Evolutionary conservation across 1,140 invertebrate species (phyloP).

Genomic region (Listronotus oregonensis): DNA sequence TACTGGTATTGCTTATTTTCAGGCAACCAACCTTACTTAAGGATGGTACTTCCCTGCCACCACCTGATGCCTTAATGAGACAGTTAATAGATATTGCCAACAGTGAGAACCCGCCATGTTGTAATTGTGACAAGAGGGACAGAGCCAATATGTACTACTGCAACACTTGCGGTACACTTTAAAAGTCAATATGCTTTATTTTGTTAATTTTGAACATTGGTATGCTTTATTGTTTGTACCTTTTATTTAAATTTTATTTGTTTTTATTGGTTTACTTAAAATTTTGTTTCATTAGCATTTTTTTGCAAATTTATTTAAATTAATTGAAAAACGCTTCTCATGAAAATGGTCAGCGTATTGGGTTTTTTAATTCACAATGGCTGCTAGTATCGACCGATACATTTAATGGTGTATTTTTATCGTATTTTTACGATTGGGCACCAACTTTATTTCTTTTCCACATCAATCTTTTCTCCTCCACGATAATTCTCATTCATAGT

Average conservation of each 20-base stretch:
- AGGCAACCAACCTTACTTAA: conserved; percentile 66
- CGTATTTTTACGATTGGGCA: no score
- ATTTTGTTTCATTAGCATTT: no score
- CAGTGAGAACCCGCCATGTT: conserved; percentile 71
- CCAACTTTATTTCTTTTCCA: no score
- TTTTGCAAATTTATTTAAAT: no score
- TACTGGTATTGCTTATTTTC: conserved; percentile 22
- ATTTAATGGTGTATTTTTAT: no score
- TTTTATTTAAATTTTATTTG: no score
- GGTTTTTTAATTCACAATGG: no score
- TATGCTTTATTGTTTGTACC: conserved; percentile 21
- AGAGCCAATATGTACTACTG: conserved; percentile 71
- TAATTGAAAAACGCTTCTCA: no score
- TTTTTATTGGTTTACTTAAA: not conserved
- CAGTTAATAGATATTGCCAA: conserved; percentile 70
- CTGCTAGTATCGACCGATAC: no score
- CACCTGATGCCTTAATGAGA: conserved; percentile 66
- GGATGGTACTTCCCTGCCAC: conserved; percentile 64
- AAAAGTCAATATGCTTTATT: conserved; percentile 20
- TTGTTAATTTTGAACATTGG: conserved; percentile 25
- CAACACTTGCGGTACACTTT: conserved; percentile 66
- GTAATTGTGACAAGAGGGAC: conserved; percentile 72
- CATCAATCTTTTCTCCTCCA: no score
- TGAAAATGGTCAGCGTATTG: no score
- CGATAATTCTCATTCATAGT: no score